Evolutionary conservation across 2,888 invertebrate genomes (phyloP), one percentile per base, ranked within the genome.

Genomic region (Alloplasta piceator): DNA sequence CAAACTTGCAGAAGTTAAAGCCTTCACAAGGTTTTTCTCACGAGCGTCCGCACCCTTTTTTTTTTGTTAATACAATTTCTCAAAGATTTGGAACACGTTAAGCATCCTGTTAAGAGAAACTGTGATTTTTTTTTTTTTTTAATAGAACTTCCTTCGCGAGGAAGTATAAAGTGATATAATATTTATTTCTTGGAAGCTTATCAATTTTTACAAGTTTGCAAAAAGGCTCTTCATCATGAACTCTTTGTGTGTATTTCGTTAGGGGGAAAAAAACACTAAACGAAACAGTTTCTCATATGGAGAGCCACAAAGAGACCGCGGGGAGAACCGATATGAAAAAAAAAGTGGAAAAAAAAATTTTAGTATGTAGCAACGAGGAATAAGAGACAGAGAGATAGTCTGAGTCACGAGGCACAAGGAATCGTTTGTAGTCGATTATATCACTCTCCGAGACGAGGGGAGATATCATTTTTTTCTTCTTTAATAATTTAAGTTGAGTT

Each of bases 391-490:
- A 48, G 63, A 74, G 43, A 16, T 70, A 66, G 60, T 66, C 48
- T 78, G 81, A 78, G 74, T 81, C 81, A 78, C 48, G 58, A 43
- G 58, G 78, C 26, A 81, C 81, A 81, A 81, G 81, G 81, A 71
- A 66, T 71, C 71, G 81, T 74, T 78, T 81, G 81, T 81, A 78
- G 66, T 81, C 78, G 74, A 81, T 81, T 78, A 81, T 73, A 81
- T 78, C 78, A 81, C 66, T 56, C n/a, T 26, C 55, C 67, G 61
- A 68, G 56, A 26, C 39, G 26, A 48, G 48, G 38, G 64, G 14
- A 52, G 52, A n/a, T 52, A 56, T 73, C 55, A 64, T 43, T 41
- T 56, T 64, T 73, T 73, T 48, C 26, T 26, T 26, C 26, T 26
- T 26, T 2, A 26, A 26, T 52, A 52, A 52, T 52, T 52, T 55